Base-by-base conservation (phyloP, 2,113 vertebrate species). In the Gopherus evgoodei region DNA sequence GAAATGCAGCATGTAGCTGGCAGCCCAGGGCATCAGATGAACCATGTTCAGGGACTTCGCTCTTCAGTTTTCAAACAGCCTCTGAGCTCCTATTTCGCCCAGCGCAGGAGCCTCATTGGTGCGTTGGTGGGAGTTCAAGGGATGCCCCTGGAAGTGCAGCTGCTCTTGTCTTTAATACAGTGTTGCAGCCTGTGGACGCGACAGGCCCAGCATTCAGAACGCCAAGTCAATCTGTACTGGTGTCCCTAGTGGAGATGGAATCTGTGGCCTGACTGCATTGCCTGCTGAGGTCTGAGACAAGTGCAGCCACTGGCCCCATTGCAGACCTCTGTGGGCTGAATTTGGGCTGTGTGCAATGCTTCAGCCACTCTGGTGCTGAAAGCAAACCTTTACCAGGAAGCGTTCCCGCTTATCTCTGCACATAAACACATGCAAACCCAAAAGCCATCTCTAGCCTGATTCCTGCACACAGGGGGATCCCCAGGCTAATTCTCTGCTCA, bases 401-500 rank as follows among this genome's bases (percentile, higher is more conserved):
- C 24, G 5, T 47, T 47, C 79, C 5, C 6, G 50, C 72, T 86
- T 42, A 6, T 88, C 1, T 1, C 54, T 50, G 72, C 52, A 92
- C 85, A 25, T 75, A 84, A 44, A 0, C 0, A 9, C 72, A 50
- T 91, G 93, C 84, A 49, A 0, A 87, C 89, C 94, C 42, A 53
- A 56, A 78, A 59, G 65, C 81, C 50, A 81, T 27, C 6, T 56
- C 53, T 27, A 82, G 22, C 38, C n/a, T 82, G 62, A 72, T 72
- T 92, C 13, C 83, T 57, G 27, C 87, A 65, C 90, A 83, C 35
- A 0, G 69, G 83, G 65, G 87, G 35, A 52, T 93, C 85, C 88
- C 84, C 29, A 21, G 89, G 54, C 81, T 90, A 85, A 90, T 6
- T 93, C 84, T 92, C 88, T 85, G 65, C 62, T 94, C 54, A 85